Evolutionary conservation across 2,797 vertebrate species (phyloP).

Genomic region (Carcharodon carcharias): DNA sequence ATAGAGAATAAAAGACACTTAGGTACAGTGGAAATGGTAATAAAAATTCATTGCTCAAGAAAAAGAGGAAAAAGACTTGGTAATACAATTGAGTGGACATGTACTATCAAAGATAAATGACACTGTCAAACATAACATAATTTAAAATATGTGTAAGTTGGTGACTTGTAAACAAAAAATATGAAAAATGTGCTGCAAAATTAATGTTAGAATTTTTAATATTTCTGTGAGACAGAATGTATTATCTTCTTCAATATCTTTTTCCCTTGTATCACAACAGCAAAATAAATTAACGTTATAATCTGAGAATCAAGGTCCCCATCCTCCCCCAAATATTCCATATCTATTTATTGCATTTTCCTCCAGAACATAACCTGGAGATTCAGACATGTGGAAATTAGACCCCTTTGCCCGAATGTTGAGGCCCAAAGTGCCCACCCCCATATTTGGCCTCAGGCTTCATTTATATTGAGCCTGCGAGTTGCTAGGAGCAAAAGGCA

Average conservation of each 20-base stretch:
- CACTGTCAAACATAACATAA: background rate
- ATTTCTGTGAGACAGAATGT: background rate
- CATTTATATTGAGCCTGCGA: background rate
- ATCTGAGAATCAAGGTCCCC: background rate
- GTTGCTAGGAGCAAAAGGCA: background rate
- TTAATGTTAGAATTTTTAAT: background rate
- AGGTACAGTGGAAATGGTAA: background rate
- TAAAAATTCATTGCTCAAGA: background rate
- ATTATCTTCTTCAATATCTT: background rate
- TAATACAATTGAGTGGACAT: background rate
- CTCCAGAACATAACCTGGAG: background rate
- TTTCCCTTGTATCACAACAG: background rate
- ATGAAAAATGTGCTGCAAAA: background rate
- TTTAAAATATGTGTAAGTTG: background rate
- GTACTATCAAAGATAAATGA: background rate
- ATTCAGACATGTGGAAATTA: background rate
- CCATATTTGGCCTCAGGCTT: background rate
- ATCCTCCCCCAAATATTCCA: background rate
- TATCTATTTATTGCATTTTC: background rate
- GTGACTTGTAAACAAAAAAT: background rate
- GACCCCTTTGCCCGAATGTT: background rate
- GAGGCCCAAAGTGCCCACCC: background rate
- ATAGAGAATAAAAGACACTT: background rate
- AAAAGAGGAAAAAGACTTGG: background rate
- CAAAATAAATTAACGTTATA: background rate